phyloP scores from a whole-genome alignment of 2,113 vertebrate species.

The Pungitius pungitius region DNA sequence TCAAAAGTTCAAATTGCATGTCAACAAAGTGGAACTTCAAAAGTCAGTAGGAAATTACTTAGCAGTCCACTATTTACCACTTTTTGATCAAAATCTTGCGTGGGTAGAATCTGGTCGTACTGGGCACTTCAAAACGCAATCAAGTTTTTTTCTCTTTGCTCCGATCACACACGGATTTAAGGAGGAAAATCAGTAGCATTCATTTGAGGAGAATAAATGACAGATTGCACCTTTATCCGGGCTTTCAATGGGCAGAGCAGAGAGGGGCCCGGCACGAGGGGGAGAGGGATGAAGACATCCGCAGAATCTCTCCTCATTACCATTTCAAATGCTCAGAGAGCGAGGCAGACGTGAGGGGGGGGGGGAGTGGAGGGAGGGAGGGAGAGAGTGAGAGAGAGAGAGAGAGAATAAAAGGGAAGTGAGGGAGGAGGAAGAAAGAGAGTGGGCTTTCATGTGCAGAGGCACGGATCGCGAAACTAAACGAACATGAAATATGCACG shows the following conservation, averaged over 20 bases:
- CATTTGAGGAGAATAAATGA: conserved; percentile 68
- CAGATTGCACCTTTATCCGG: conserved; percentile 75
- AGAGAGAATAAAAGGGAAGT: conserved; percentile 59
- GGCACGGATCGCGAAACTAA: conserved; percentile 75
- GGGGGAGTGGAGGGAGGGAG: conserved; percentile 49
- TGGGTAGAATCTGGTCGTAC: conserved; percentile 9
- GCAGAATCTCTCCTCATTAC: conserved; percentile 79
- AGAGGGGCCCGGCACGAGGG: conserved; percentile 63
- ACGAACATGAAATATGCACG: conserved; percentile 79
- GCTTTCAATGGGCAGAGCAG: conserved; percentile 66
- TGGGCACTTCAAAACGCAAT: conserved; percentile 43
- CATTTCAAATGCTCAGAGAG: conserved; percentile 78
- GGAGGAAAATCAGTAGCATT: conserved; percentile 58
- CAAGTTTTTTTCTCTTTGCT: conserved; percentile 25
- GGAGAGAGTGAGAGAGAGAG: conserved; percentile 63
- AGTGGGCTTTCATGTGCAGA: conserved; percentile 76
- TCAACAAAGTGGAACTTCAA: conserved; percentile 22
- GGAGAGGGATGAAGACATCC: conserved; percentile 78
- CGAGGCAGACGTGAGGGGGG: conserved; percentile 64
- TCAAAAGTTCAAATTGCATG: neutral
- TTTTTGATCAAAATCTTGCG: conserved; percentile 1
- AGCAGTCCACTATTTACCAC: conserved; percentile 7
- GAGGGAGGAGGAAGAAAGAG: conserved; percentile 58
- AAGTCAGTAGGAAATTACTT: conserved; percentile 22
- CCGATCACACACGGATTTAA: conserved; percentile 49